Conservation (phyloP, 2,113 vertebrate species). For the Suncus etruscus region DNA sequence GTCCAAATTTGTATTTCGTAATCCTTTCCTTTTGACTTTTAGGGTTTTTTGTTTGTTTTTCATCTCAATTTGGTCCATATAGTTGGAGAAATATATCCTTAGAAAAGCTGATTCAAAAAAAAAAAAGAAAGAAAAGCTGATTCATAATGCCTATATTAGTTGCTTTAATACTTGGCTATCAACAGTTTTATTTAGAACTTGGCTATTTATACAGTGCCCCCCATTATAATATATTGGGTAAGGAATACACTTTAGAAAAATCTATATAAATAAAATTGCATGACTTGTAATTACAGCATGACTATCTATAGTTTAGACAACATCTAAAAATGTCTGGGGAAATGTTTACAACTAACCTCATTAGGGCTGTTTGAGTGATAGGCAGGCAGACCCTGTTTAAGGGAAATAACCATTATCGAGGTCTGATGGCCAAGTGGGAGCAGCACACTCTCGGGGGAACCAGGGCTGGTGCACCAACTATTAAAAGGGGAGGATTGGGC, state of each 20-base stretch:
- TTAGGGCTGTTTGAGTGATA: background rate
- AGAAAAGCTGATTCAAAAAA: too few relatives aligned
- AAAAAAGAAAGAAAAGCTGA: too few relatives aligned
- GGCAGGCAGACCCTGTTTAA: background rate
- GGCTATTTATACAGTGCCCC: background rate
- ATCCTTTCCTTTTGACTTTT: background rate
- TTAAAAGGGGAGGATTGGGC: background rate
- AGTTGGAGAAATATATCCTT: too few relatives aligned
- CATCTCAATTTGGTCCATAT: background rate
- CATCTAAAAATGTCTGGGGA: background rate
- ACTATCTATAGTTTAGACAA: background rate
- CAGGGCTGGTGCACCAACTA: background rate
- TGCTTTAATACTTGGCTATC: slow-evolving; percentile 2
- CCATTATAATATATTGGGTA: background rate
- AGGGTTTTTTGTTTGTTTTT: background rate
- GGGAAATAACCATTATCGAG: slow-evolving; percentile 26
- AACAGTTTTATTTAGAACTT: background rate
- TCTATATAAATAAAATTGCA: background rate
- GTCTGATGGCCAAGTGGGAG: background rate
- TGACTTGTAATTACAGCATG: too few relatives aligned
- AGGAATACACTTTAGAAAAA: background rate
- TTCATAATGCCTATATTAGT: background rate
- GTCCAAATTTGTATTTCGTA: background rate
- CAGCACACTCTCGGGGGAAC: background rate
- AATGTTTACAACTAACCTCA: background rate